Evolutionary conservation across 2,888 invertebrate species (phyloP).

Genomic region (Mycalesis mineus): DNA sequence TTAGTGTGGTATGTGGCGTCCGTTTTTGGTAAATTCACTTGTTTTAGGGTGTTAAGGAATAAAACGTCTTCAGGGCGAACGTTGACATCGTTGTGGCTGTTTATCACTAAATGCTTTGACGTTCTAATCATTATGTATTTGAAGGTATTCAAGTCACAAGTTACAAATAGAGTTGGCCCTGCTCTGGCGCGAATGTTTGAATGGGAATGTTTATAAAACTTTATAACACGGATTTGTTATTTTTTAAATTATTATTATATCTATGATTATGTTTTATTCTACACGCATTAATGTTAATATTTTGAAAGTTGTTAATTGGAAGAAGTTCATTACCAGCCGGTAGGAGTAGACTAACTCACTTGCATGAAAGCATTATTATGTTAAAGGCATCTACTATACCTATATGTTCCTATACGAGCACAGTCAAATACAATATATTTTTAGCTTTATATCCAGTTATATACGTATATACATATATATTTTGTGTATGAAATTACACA

Average conservation of each 20-base stretch:
- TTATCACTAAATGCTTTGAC: slow-evolving; percentile 17
- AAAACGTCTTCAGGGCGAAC: slow-evolving; percentile 18
- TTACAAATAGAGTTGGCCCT: background rate
- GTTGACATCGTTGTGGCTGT: slow-evolving; percentile 18
- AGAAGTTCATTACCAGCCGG: background rate
- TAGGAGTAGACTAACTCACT: background rate
- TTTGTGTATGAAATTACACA: background rate
- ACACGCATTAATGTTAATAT: background rate
- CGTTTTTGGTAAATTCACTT: background rate
- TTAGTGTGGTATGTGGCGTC: slow-evolving; percentile 49
- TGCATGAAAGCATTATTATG: background rate
- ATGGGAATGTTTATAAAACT: slow-evolving; percentile 20
- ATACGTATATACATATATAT: background rate
- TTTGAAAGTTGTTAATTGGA: background rate
- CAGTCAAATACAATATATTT: background rate
- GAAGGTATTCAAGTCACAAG: background rate
- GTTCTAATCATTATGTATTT: slow-evolving; percentile 1
- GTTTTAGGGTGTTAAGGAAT: background rate
- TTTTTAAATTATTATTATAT: background rate
- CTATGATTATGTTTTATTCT: background rate
- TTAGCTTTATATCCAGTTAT: background rate
- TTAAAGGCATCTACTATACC: background rate
- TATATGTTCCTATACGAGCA: background rate
- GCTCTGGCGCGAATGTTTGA: background rate
- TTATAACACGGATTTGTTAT: background rate